A percentile compares a stretch with the other conserved stretches of the same genome.
Conservation (phyloP, 2,888 invertebrate genomes). For the Lingula anatina region DNA sequence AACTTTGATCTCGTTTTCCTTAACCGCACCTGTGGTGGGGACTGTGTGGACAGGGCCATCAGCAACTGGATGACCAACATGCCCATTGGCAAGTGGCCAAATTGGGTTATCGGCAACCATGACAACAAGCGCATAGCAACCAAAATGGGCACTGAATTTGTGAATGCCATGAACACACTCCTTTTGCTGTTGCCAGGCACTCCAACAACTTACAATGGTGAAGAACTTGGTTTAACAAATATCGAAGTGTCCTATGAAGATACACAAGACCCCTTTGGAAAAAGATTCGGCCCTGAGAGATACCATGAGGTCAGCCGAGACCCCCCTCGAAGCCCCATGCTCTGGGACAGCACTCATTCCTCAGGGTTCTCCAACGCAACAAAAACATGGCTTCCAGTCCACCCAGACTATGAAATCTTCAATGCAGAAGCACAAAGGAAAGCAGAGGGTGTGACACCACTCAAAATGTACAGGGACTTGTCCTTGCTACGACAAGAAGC, state of each 20-base stretch:
- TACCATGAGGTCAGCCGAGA: slow-evolving; percentile 18
- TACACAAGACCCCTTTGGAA: slow-evolving; percentile 34
- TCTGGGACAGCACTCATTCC: slow-evolving; percentile 19
- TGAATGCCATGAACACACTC: slow-evolving; percentile 76
- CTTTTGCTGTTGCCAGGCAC: slow-evolving; percentile 76
- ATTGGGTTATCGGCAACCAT: slow-evolving; percentile 1
- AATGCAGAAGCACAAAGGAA: no score
- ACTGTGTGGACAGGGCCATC: background rate
- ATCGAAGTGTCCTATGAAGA: slow-evolving; percentile 25
- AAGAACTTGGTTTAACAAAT: slow-evolving; percentile 80
- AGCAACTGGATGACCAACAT: background rate
- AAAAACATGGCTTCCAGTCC: slow-evolving; percentile 19
- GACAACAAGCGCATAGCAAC: background rate
- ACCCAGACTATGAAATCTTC: slow-evolving; percentile 12
- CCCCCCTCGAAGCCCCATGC: slow-evolving; percentile 28
- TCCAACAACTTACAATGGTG: slow-evolving; percentile 82
- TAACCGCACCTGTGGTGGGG: slow-evolving; percentile 1
- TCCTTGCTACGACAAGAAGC: no score
- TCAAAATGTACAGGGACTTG: no score
- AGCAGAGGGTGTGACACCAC: no score
- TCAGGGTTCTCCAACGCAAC: slow-evolving; percentile 19
- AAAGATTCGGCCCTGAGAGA: slow-evolving; percentile 16
- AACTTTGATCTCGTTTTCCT: slow-evolving; percentile 3
- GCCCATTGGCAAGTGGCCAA: slow-evolving; percentile 1
- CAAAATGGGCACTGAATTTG: slow-evolving; percentile 46